phyloP scores from a whole-genome alignment of 1,140 invertebrate species.

The Mya arenaria region DNA sequence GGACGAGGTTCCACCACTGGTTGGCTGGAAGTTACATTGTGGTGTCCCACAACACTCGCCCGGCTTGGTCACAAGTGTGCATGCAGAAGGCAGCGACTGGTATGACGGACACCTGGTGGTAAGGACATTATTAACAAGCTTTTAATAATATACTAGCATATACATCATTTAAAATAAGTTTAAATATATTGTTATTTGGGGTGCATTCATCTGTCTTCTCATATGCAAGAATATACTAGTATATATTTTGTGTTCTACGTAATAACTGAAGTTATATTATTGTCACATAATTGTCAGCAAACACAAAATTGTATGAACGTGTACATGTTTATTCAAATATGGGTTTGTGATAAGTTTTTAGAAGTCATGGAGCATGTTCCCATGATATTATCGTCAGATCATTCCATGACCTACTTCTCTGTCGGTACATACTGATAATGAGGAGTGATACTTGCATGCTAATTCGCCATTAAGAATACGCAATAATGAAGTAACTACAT shows the following conservation, averaged over 20 bases:
- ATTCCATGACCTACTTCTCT: not conserved
- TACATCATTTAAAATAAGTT: too few relatives aligned
- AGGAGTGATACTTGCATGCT: not conserved
- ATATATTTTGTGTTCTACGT: not conserved
- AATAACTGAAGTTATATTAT: not conserved
- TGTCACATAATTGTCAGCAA: not conserved
- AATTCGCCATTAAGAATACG: not conserved
- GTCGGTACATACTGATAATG: not conserved
- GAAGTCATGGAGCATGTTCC: too few relatives aligned
- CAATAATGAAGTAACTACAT: not conserved
- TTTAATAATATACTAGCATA: too few relatives aligned
- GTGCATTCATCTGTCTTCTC: not conserved
- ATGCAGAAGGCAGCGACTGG: conserved; percentile 63
- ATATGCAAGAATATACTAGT: not conserved
- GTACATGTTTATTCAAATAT: too few relatives aligned
- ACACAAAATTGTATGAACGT: too few relatives aligned
- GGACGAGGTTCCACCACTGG: not conserved
- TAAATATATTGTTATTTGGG: not conserved
- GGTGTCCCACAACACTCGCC: conserved; percentile 70
- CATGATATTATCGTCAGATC: not conserved
- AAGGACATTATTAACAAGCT: too few relatives aligned
- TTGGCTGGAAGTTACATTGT: conserved; percentile 65
- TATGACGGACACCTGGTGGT: conserved; percentile 70
- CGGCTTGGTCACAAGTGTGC: conserved; percentile 64
- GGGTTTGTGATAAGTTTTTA: too few relatives aligned